phyloP scores from a whole-genome alignment of 2,888 invertebrate genomes.

The Stramonita haemastoma region DNA sequence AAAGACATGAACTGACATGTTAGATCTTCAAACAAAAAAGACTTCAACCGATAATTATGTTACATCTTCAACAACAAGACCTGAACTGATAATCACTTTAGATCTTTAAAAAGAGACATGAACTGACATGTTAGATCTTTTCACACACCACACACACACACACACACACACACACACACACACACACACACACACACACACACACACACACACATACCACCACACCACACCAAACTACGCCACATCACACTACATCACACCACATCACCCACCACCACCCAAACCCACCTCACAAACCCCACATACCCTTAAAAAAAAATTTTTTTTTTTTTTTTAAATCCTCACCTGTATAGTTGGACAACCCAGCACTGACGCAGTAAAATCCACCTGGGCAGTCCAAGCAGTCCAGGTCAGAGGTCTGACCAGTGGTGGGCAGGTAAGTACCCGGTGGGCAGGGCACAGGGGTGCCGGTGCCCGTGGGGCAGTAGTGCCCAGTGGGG shows the following conservation, averaged over 20 bases:
- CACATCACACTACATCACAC: background rate
- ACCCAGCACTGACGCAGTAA: constrained; percentile 68
- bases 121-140: no score
- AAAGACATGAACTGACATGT: background rate
- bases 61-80: background rate
- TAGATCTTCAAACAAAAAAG: background rate
- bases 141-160: background rate
- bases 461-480: constrained; percentile 67
- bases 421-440: constrained; percentile 64
- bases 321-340: no score
- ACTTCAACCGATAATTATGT: background rate
- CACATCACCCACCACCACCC: background rate
- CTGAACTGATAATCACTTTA: no score
- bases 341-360: constrained; percentile 70
- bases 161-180: constrained; percentile 22
- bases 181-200: background rate
- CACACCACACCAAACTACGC: background rate
- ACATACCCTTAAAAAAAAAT: background rate
- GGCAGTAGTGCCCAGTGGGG: constrained; percentile 72
- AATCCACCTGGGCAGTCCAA: constrained; percentile 72
- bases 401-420: constrained; percentile 58
- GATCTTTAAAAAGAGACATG: no score
- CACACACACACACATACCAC: background rate
- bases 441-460: constrained; percentile 72
- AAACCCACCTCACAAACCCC: background rate